phyloP scores from a whole-genome alignment of 1,140 invertebrate genomes.

The Branchinecta lynchi region DNA sequence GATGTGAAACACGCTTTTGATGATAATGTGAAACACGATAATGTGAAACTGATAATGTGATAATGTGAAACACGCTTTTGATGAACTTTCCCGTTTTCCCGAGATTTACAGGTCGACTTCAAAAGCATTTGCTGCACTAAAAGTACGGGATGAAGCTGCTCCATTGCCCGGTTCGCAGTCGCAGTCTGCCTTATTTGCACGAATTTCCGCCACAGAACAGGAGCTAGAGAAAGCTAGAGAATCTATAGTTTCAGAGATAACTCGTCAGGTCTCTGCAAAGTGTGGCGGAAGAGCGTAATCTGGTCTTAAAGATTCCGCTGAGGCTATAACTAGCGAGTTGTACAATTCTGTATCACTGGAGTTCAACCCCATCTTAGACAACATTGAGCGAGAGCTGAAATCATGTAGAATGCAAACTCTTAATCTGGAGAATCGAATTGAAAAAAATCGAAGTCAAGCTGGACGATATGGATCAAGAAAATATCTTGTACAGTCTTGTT shows the following conservation, averaged over 20 bases:
- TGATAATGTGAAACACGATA: too few relatives aligned
- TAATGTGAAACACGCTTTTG: too few relatives aligned
- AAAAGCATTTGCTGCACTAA: too few relatives aligned
- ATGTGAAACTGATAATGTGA: too few relatives aligned
- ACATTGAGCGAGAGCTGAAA: constrained; percentile 9
- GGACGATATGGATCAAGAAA: constrained; percentile 9
- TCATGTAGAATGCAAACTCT: constrained; percentile 5
- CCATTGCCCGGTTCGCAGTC: too few relatives aligned
- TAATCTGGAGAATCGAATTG: constrained; percentile 9
- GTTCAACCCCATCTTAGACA: constrained; percentile 5
- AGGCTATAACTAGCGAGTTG: constrained; percentile 1
- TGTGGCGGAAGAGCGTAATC: too few relatives aligned
- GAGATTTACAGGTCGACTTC: too few relatives aligned
- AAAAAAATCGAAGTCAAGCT: constrained; percentile 9
- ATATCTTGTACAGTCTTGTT: constrained; percentile 2
- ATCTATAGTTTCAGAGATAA: neutral
- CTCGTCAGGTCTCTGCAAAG: constrained; percentile 4
- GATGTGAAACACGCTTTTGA: too few relatives aligned
- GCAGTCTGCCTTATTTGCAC: too few relatives aligned
- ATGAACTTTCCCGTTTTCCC: too few relatives aligned
- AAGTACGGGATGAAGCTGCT: too few relatives aligned
- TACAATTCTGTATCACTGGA: neutral
- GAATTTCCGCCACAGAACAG: too few relatives aligned
- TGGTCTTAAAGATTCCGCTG: neutral
- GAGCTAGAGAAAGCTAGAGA: neutral